Evolutionary conservation across 2,113 vertebrate species (phyloP), one percentile per base, ranked within the genome.

Genomic region (Bujurquina vittata): DNA sequence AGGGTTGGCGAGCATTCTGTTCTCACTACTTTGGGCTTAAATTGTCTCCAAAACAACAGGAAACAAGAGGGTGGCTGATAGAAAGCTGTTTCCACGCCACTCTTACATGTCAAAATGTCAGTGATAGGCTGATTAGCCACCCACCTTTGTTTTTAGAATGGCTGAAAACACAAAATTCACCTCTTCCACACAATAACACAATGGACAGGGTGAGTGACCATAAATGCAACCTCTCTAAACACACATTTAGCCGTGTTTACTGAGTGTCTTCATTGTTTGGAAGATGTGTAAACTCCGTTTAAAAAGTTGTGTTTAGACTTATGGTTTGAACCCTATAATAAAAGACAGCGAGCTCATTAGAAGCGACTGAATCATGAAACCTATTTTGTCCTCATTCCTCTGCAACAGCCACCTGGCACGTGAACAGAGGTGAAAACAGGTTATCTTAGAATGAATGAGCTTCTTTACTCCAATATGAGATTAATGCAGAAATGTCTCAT

Each of bases 11-110:
- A 82, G 91, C 91, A 90, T 88, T 89, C 91, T 1, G 18, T 33
- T 72, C 67, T 54, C 67, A 72, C 94, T 96, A 96, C 96, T 96
- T 96, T 95, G 95, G 94, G 92, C 84, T 58, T 40, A 87, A 75
- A 84, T 83, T 92, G 90, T 90, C 92, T 93, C 85, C 91, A 92
- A 93, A 95, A 95, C 93, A 96, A 95, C 95, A 96, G 94, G 94
- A 95, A 94, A 92, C 91, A 89, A 26, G 94, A 93, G 89, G 90
- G 87, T 88, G 91, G 78, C 58, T 90, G 94, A 94, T 93, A 79
- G 93, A 96, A 92, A 87, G 86, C 63, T n/a, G 82, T 93, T 93
- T 92, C 95, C 93, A 95, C 87, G 88, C 90, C 92, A 93, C 91
- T 93, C 95, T 87, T 59, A 63, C 60, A 59, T 88, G 85, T 93